These are phyloP conservation scores for Formica exsecta DNA, from an alignment of 1,140 invertebrate species.

Conservation along the genomic window DNA sequence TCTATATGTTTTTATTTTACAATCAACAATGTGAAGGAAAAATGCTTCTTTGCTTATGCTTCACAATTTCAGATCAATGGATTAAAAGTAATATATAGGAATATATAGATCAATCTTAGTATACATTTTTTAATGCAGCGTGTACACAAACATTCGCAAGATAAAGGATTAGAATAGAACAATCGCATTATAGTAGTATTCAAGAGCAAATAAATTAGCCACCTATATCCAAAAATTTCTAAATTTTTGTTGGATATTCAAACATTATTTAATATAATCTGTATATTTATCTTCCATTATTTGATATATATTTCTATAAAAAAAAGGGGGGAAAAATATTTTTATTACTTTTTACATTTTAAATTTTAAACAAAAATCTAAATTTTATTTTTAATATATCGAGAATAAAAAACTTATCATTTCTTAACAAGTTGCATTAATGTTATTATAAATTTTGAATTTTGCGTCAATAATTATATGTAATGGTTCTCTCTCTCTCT, in stretches of 20 bases:
- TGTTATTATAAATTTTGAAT: background rate
- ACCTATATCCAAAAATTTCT: background rate
- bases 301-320: background rate
- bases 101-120: background rate
- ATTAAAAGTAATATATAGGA: constrained; percentile 7
- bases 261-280: background rate
- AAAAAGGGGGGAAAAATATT: too few species aligned
- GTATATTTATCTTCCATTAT: background rate
- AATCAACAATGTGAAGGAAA: background rate
- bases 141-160: background rate
- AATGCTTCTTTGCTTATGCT: background rate
- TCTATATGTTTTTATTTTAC: background rate
- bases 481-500: background rate
- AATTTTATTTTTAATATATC: background rate
- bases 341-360: too few species aligned
- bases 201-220: background rate
- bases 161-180: background rate
- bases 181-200: too few species aligned
- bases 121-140: background rate
- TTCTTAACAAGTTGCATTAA: background rate
- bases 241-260: background rate
- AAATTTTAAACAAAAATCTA: too few species aligned
- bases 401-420: background rate
- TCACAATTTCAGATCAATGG: background rate
- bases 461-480: background rate